Evolutionary conservation across 2,888 invertebrate genomes (phyloP), one percentile per base, ranked within the genome.

Genomic region (Stenolophus ochropezus): DNA sequence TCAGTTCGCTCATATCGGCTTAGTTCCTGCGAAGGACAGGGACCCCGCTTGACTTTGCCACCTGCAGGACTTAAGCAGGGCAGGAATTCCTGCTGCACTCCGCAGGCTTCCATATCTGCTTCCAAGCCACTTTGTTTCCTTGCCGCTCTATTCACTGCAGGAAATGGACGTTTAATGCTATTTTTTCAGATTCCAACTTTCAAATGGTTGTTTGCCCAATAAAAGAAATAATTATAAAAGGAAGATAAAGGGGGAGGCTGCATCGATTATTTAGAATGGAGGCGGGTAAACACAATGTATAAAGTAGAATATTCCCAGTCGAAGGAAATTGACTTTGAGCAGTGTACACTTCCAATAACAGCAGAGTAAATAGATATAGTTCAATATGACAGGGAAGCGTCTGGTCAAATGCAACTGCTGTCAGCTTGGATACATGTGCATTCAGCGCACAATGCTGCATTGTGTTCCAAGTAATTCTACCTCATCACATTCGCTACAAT

Each of bases 1-100:
- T n/a, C n/a, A n/a, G n/a, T n/a, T n/a, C n/a, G n/a, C n/a, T n/a
- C n/a, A n/a, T n/a, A 8, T 42, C 11, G 33, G 33, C 33, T 42
- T 42, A 42, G 1, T n/a, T n/a, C n/a, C n/a, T n/a, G n/a, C 33
- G 33, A 6, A 8, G 6, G 33, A 8, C 58, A 3, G 20, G 21
- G 79, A 79, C 51, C 79, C 51, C 79, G 33, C 25, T 79, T 79
- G 79, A 79, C 79, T 71, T 25, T 53, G 58, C 33, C 56, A 56
- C 76, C 76, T 42, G 33, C 21, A 18, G 42, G 65, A 18, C 18
- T 18, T 69, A 79, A 71, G 69, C 61, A 6, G 79, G 18, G n/a
- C 53, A 61, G 20, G 79, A 79, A 79, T 79, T 79, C 71, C 71
- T 79, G 8, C 23, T 6, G 33, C 33, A 42, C 11, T 42, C 4